Evolutionary conservation across 2,113 vertebrate genomes (phyloP).

Genomic region (Eulacestoma nigropectus): DNA sequence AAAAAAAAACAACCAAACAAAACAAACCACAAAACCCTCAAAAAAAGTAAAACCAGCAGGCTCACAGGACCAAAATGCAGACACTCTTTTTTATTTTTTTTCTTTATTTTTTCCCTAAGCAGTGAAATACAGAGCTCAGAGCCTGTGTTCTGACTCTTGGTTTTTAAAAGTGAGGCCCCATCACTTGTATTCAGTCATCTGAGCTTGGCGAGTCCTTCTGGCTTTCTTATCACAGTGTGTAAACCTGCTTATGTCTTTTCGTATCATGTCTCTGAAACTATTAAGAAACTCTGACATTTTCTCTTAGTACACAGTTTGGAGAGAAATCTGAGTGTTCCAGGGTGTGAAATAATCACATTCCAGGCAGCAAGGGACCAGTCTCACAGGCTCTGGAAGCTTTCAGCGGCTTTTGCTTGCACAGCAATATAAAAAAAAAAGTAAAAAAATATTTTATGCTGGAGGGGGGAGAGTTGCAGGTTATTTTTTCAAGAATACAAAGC

Average conservation of each 20-base stretch:
- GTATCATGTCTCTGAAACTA: slow-evolving; percentile 41
- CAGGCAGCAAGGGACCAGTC: slow-evolving; percentile 19
- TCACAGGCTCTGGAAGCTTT: slow-evolving; percentile 26
- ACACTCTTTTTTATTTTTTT: no score
- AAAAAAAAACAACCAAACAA: neutral
- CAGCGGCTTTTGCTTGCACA: slow-evolving; percentile 19
- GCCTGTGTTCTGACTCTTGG: neutral
- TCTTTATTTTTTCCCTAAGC: neutral
- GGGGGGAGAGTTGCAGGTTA: neutral
- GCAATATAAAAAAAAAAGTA: neutral
- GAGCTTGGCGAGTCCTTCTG: slow-evolving; percentile 3
- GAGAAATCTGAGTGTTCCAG: slow-evolving; percentile 42
- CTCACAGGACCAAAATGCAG: neutral
- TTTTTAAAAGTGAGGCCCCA: neutral
- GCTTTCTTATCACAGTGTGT: slow-evolving; percentile 47
- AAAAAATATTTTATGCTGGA: neutral
- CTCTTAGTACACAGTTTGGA: slow-evolving; percentile 22
- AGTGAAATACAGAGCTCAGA: neutral
- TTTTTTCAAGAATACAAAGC: slow-evolving; percentile 32
- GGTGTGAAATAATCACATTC: slow-evolving; percentile 57
- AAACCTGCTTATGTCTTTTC: slow-evolving; percentile 58
- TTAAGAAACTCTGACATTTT: slow-evolving; percentile 50
- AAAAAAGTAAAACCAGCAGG: neutral
- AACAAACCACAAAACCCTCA: rapidly evolving
- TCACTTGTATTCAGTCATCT: neutral